Evolutionary conservation across 2,113 vertebrate genomes (phyloP).

Genomic region (Sylvietta virens): DNA sequence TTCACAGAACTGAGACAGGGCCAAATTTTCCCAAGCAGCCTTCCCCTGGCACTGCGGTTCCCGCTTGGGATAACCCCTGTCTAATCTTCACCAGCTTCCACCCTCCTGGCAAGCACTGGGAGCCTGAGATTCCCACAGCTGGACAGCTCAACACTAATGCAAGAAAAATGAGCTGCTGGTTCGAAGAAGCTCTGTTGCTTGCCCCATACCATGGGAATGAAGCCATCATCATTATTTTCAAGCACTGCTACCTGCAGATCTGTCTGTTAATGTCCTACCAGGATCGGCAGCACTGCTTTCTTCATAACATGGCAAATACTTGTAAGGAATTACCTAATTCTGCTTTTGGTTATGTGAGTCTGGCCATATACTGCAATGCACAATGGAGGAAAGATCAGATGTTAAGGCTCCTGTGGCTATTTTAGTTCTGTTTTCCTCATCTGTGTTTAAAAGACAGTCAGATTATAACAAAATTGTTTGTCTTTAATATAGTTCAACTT

Average conservation of each 20-base stretch:
- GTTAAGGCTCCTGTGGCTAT: not conserved
- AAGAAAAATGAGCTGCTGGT: not conserved
- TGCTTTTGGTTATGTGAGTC: not conserved
- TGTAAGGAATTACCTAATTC: not conserved
- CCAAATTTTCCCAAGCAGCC: not conserved
- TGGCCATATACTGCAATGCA: not conserved
- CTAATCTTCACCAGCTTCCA: not conserved
- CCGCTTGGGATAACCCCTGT: not conserved
- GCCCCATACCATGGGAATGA: not conserved
- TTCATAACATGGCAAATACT: not conserved
- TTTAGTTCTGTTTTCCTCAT: slow-evolving; percentile 23
- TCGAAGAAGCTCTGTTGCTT: not conserved
- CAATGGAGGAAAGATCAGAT: not conserved
- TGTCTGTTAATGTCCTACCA: not conserved
- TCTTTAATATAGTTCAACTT: slow-evolving; percentile 52
- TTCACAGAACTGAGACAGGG: not conserved
- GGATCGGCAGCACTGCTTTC: not conserved
- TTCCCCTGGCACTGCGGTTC: not conserved
- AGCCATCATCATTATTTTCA: not conserved
- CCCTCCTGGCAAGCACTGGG: not conserved
- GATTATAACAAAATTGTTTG: slow-evolving; percentile 55
- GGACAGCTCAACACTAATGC: not conserved
- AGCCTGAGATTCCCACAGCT: not conserved
- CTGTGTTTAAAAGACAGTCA: slow-evolving; percentile 35
- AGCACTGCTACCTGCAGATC: not conserved